Evolutionary conservation across 2,113 vertebrate species (phyloP).

Genomic region (Heterochromis multidens): DNA sequence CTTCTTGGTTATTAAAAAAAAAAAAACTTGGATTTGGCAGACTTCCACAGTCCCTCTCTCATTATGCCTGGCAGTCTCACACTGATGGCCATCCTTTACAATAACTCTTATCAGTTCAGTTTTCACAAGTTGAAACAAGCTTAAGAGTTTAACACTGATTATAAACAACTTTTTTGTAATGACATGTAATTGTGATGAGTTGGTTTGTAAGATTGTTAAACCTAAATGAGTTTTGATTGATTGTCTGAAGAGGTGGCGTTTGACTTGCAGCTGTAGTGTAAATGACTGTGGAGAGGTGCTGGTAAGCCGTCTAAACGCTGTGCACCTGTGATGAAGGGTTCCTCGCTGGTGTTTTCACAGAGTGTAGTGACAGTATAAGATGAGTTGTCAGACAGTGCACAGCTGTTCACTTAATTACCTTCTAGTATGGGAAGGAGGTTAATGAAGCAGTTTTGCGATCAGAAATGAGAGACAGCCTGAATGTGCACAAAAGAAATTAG

Average conservation of each 20-base stretch:
- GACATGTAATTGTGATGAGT: constrained; percentile 30
- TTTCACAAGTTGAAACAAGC: constrained; percentile 30
- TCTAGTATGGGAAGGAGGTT: constrained; percentile 67
- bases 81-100: constrained; percentile 36
- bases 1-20: constrained; percentile 59
- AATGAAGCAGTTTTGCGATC: constrained; percentile 71
- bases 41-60: constrained; percentile 37
- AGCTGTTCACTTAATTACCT: constrained; percentile 77
- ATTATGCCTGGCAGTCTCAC: constrained; percentile 12
- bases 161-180: constrained; percentile 46
- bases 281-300: constrained; percentile 48
- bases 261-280: constrained; percentile 67
- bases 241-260: constrained; percentile 59
- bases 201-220: constrained; percentile 25
- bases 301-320: constrained; percentile 42
- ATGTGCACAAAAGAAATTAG: constrained; percentile 72
- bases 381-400: constrained; percentile 66
- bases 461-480: constrained; percentile 56
- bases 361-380: constrained; percentile 33
- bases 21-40: constrained; percentile 45
- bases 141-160: constrained; percentile 46
- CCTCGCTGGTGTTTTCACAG: constrained; percentile 28
- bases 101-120: constrained; percentile 21
- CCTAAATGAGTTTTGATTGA: constrained; percentile 60
- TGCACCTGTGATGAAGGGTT: constrained; percentile 60